Evolutionary conservation across 2,797 vertebrate species (phyloP).

Genomic region (Anas georgica): DNA sequence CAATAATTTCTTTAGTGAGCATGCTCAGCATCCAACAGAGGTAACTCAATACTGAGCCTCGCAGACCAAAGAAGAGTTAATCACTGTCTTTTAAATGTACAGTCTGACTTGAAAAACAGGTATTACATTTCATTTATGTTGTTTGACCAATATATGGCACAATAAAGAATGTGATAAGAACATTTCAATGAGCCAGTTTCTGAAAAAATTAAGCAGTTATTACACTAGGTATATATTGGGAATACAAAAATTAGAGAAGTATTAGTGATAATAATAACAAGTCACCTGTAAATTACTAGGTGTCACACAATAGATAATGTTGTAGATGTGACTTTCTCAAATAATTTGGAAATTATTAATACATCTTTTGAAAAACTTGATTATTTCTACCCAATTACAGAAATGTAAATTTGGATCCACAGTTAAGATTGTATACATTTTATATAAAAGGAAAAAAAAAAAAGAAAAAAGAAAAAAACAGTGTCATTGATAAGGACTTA

Average conservation of each 20-base stretch:
- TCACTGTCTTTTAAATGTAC: neutral
- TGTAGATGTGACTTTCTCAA: neutral
- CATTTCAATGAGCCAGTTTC: neutral
- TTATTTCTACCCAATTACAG: neutral
- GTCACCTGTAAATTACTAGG: neutral
- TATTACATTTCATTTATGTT: neutral
- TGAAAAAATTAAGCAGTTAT: neutral
- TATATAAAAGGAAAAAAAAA: neutral
- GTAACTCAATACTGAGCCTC: neutral
- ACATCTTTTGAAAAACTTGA: neutral
- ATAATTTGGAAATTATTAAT: neutral
- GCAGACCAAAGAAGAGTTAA: neutral
- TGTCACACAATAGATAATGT: neutral
- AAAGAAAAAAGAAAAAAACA: accelerated
- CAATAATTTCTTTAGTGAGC: neutral
- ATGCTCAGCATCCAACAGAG: neutral
- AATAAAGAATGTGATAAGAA: neutral
- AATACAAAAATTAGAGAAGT: neutral
- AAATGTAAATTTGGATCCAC: neutral
- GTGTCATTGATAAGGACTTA: neutral
- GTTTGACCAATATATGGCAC: neutral
- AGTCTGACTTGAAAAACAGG: neutral
- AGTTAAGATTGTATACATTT: neutral
- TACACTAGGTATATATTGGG: neutral
- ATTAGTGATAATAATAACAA: neutral